Conservation (phyloP, 1,140 invertebrate genomes). For the Temnothorax curvispinosus region DNA sequence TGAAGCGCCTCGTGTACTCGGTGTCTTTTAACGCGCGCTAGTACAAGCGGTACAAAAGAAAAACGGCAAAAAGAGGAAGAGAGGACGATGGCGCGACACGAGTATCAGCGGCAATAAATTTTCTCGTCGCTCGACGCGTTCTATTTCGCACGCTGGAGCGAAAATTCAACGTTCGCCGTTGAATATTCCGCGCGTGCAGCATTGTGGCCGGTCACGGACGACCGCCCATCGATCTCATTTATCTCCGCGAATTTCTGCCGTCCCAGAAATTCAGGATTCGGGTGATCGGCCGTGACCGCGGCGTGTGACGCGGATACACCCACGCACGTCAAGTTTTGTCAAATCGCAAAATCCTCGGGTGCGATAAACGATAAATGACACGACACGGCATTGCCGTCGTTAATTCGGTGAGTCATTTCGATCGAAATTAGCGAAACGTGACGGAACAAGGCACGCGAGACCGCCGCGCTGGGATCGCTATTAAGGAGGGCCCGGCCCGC, state of each 20-base stretch:
- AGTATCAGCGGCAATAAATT: conserved; percentile 42
- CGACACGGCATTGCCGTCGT: background rate
- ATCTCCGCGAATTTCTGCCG: conserved; percentile 6
- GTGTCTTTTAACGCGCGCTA: background rate
- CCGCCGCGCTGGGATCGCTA: conserved; percentile 2
- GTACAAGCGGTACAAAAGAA: background rate
- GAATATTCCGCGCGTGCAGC: background rate
- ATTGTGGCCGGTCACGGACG: background rate
- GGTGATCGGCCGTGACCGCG: background rate
- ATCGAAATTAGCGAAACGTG: conserved; percentile 58
- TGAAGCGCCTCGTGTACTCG: background rate
- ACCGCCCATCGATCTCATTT: background rate
- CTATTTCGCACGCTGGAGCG: conserved; percentile 17
- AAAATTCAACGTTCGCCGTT: background rate
- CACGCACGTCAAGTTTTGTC: background rate
- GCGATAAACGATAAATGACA: background rate
- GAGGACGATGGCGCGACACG: background rate
- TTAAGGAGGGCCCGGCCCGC: conserved; percentile 61
- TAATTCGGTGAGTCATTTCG: conserved; percentile 50
- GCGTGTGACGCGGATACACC: background rate
- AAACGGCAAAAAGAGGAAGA: background rate
- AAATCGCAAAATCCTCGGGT: background rate
- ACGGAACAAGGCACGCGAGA: conserved; percentile 42
- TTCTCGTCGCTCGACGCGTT: background rate
- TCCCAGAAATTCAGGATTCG: background rate